Evolutionary conservation across 2,888 invertebrate genomes (phyloP), one percentile per base, ranked within the genome.

Genomic region (Spodoptera picta): DNA sequence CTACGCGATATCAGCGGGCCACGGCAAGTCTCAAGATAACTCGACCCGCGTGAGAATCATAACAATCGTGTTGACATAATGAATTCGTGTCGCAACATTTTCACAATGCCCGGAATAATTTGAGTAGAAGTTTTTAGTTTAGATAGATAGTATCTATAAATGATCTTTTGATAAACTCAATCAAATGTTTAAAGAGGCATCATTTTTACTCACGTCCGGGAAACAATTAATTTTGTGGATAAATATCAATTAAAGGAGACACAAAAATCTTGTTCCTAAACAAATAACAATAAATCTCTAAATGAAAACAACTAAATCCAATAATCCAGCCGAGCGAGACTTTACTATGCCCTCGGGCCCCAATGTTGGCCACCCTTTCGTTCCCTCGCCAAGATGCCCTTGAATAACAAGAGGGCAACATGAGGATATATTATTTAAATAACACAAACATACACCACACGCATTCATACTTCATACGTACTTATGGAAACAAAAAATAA

Each of bases 11-110:
- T 79, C 80, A 83, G 60, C 69, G 77, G 77, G 80, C 73, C 72
- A 77, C 82, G 80, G 85, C 85, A 79, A 85, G 83, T 86, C 86
- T 69, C 66, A 76, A 88, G 89, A 91, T 90, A 83, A 82, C 77
- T 73, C 69, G 67, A 82, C 76, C 73, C 65, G 68, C 85, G 84
- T 84, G 83, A 84, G 85, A 88, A 83, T 84, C 73, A 85, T 86
- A 84, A 85, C 74, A 84, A 80, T 67, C 76, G 53, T 59, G 70
- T 66, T 66, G 65, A 76, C 65, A 67, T 75, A 77, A 19, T 60
- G 66, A 73, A 77, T 66, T 72, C 74, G 61, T 75, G 67, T 64
- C 60, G 64, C 63, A 27, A 19, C 19, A 19, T 19, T 19, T 19
- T 19, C 19, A 19, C 19, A 19, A 19, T 19, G 19, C 19, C 19